Evolutionary conservation across 2,113 vertebrate species (phyloP), one percentile per base, ranked within the genome.

Genomic region (Anoura caudifer): DNA sequence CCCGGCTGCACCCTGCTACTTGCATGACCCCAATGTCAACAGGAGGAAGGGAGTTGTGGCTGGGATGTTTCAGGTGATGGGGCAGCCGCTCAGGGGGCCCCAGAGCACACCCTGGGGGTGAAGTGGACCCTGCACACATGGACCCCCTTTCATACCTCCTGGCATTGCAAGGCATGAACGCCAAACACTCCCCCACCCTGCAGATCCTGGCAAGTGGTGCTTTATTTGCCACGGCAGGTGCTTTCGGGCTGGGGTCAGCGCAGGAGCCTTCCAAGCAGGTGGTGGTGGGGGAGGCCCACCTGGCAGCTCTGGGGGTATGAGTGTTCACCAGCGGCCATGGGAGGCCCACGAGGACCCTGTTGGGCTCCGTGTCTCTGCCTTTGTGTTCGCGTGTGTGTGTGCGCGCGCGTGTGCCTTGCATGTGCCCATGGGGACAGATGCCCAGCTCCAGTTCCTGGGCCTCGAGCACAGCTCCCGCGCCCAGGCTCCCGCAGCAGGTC

Each of bases 211-310:
- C 13, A 14, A 11, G 4, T 5, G 5, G 28, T 31, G 28, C 11
- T 63, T 5, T 5, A 31, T 5, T 2, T 15, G 26, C 61, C 14
- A 4, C 2, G 11, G 28, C 28, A 5, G 28, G 61, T 5, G 6
- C 61, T 31, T 26, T 4, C 5, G 13, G 61, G 11, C 26, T 7
- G 7, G 28, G 65, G 16, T n/a, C 16, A 19, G 65, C 26, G 7
- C 33, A 1, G 2, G 3, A 16, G 65, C 16, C 65, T 67, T 67
- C 65, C 16, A 8, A 33, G 65, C 65, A n/a, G 65, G 65, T 19
- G 12, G 61, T 5, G 28, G 26, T 13, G 28, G 26, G 12, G 2
- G 24, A 31, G 61, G 61, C 59, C 59, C 26, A 61, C 26, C 59
- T 31, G 59, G 26, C 61, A 31, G 61, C 61, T 19, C 65, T 19